These are phyloP conservation scores for Itoplectis maculator DNA, from an alignment of 2,888 invertebrate genomes.

Conservation along the genomic window DNA sequence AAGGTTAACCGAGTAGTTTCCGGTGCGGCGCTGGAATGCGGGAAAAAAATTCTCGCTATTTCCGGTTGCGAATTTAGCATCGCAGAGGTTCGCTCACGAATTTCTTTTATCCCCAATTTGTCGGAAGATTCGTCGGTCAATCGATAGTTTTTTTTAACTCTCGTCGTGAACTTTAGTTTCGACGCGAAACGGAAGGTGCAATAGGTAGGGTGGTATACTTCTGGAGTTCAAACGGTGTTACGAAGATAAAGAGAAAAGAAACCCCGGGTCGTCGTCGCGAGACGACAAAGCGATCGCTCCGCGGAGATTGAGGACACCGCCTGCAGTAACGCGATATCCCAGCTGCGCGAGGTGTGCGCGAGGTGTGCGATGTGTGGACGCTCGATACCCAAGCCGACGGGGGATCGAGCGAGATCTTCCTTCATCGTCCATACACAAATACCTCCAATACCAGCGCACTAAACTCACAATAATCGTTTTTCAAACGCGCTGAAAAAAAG, in stretches of 20 bases:
- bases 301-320: slow-evolving; percentile 1
- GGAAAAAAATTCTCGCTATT: neutral
- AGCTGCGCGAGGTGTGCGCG: neutral
- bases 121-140: neutral
- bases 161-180: neutral
- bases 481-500: too few relatives aligned
- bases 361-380: neutral
- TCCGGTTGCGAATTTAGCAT: slow-evolving; percentile 2
- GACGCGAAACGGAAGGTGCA: neutral
- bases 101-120: neutral
- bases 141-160: neutral
- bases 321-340: slow-evolving; percentile 13
- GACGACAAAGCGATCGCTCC: slow-evolving; percentile 17
- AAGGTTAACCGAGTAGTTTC: neutral
- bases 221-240: slow-evolving; percentile 2
- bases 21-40: neutral
- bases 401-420: slow-evolving; percentile 8
- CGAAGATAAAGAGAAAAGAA: slow-evolving; percentile 5
- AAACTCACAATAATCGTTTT: too few relatives aligned
- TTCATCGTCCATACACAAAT: too few relatives aligned
- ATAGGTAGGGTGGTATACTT: slow-evolving; percentile 4
- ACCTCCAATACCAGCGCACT: too few relatives aligned
- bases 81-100: neutral
- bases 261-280: slow-evolving; percentile 25
- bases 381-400: neutral